Evolutionary conservation across 2,888 invertebrate genomes (phyloP).

Genomic region (Yponomeuta sedellus): DNA sequence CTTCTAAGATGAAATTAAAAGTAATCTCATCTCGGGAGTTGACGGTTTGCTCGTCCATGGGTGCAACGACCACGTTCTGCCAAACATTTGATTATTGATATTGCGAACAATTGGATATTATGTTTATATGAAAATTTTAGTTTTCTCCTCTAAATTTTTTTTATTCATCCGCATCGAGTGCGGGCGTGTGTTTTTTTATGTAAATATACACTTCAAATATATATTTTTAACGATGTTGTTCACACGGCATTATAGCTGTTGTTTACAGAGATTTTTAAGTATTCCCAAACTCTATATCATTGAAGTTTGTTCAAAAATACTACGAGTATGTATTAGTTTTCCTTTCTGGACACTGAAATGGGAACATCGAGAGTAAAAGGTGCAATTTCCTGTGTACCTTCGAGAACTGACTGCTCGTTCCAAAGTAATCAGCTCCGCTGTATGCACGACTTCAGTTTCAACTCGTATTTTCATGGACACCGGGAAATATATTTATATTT

Average conservation of each 20-base stretch:
- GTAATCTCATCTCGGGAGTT: slow-evolving; percentile 25
- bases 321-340: background rate
- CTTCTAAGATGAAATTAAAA: slow-evolving; percentile 28
- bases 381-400: background rate
- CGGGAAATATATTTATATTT: no score
- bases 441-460: background rate
- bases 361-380: background rate
- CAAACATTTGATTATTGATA: background rate
- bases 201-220: background rate
- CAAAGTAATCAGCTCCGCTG: background rate
- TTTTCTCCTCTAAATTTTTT: slow-evolving; percentile 15
- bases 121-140: slow-evolving; percentile 20
- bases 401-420: background rate
- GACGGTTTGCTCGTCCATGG: slow-evolving; percentile 6
- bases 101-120: slow-evolving; percentile 5
- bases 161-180: slow-evolving; percentile 36
- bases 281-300: background rate
- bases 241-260: no score
- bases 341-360: background rate
- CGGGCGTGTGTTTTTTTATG: slow-evolving; percentile 37
- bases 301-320: background rate
- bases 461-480: background rate
- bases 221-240: background rate
- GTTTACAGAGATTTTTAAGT: no score
- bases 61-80: slow-evolving; percentile 6